Evolutionary conservation across 1,140 invertebrate species (phyloP).

Genomic region (Drosophila triauraria): DNA sequence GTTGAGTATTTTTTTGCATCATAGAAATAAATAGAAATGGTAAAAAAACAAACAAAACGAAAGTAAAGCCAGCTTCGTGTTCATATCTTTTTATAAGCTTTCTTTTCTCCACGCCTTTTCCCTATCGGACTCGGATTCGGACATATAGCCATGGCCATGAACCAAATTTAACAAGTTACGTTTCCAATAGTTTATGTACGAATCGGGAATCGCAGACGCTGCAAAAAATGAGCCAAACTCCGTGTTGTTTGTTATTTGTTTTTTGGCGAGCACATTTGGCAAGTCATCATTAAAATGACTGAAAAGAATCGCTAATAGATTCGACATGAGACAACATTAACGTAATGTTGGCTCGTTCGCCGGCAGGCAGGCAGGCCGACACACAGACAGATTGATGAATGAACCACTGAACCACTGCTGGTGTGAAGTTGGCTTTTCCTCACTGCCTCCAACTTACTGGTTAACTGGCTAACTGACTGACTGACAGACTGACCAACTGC

Average conservation of each 20-base stretch:
- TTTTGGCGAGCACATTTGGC: conserved; percentile 37
- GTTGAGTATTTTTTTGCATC: conserved; percentile 30
- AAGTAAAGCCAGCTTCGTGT: conserved; percentile 37
- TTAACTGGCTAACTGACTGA: conserved; percentile 8
- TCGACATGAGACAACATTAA: conserved; percentile 59
- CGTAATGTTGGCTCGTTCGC: conserved; percentile 47
- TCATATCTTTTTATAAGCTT: conserved; percentile 51
- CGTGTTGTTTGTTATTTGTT: conserved; percentile 3
- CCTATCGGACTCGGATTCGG: conserved; percentile 10
- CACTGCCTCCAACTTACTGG: conserved; percentile 7
- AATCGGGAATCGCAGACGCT: conserved; percentile 31
- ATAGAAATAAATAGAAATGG: conserved; percentile 35
- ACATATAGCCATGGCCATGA: conserved; percentile 42
- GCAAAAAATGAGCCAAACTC: conserved; percentile 7
- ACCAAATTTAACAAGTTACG: conserved; percentile 69
- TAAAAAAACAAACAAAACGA: conserved; percentile 39
- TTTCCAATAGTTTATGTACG: conserved; percentile 26
- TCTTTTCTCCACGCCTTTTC: conserved; percentile 44
- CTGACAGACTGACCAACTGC: conserved; percentile 18
- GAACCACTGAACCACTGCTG: conserved; percentile 7
- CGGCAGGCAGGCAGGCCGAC: neutral
- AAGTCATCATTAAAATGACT: conserved; percentile 63
- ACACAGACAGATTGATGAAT: conserved; percentile 64
- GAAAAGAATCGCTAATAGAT: conserved; percentile 68
- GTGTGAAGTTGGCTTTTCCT: conserved; percentile 34